phyloP scores from a whole-genome alignment of 1,140 invertebrate species.

The Mercenaria mercenaria region DNA sequence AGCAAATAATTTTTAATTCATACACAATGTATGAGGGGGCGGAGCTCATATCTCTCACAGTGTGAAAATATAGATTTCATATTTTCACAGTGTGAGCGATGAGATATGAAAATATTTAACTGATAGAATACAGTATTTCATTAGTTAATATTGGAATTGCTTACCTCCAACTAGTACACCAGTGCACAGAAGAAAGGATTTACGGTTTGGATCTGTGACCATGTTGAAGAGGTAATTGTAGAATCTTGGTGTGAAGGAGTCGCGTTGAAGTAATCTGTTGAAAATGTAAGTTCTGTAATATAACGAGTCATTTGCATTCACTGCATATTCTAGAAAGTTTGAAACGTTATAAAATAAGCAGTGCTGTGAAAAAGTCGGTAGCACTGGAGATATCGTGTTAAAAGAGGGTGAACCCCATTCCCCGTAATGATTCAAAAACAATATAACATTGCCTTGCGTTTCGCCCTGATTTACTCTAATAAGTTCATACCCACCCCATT shows the following conservation, averaged over 20 bases:
- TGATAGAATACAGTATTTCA: too few relatives aligned
- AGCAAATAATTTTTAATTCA: too few relatives aligned
- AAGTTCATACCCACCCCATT: constrained; percentile 64
- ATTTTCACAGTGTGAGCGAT: too few relatives aligned
- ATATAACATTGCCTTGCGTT: neutral
- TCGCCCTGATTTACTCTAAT: neutral
- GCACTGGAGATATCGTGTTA: constrained; percentile 34
- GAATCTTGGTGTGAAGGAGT: constrained; percentile 15
- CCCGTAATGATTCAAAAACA: constrained; percentile 61
- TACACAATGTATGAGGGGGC: too few relatives aligned
- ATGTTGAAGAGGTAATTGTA: neutral
- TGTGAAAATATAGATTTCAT: too few relatives aligned
- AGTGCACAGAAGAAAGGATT: constrained; percentile 23
- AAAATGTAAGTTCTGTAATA: neutral
- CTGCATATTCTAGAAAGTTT: constrained; percentile 62
- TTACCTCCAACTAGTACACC: constrained; percentile 55
- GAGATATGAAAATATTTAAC: too few relatives aligned
- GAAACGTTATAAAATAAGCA: constrained; percentile 12
- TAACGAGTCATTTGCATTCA: neutral
- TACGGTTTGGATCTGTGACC: neutral
- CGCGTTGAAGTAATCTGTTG: constrained; percentile 23
- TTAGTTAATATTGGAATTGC: too few relatives aligned
- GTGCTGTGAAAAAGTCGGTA: neutral
- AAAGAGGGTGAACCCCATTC: constrained; percentile 21
- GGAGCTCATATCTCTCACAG: too few relatives aligned